Evolutionary conservation across 2,888 invertebrate genomes (phyloP).

Genomic region (Lasioglossum figueresi): DNA sequence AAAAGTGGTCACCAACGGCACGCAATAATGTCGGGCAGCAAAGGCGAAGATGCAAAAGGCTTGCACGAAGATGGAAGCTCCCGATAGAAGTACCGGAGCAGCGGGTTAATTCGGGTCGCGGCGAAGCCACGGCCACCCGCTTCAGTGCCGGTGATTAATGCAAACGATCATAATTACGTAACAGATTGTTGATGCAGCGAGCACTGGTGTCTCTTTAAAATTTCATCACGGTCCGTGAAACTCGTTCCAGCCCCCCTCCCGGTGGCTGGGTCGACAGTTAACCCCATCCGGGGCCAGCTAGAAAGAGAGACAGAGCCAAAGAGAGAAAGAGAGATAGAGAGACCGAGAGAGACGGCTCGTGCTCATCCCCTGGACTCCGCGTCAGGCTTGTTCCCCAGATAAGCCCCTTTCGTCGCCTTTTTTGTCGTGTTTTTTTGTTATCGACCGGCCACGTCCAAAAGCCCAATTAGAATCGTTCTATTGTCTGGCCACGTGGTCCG

Average conservation of each 20-base stretch:
- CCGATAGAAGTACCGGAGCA: not conserved
- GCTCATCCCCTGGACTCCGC: conserved; percentile 60
- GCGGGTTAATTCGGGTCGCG: conserved; percentile 16
- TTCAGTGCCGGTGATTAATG: conserved; percentile 47
- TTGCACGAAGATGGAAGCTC: not conserved
- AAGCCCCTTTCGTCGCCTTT: conserved; percentile 76
- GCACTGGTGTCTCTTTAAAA: conserved; percentile 71
- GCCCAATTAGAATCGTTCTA: conserved; percentile 83
- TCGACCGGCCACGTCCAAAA: conserved; percentile 75
- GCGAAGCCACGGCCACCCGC: conserved; percentile 6
- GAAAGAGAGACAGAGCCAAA: conserved; percentile 24
- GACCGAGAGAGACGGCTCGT: conserved; percentile 41
- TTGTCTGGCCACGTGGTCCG: conserved; percentile 83
- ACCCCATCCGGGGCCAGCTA: conserved; percentile 67
- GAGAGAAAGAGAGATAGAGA: not conserved
- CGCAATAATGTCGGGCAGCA: not conserved
- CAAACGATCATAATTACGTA: conserved; percentile 57
- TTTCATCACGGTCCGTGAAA: conserved; percentile 72
- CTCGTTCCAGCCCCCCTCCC: conserved; percentile 45
- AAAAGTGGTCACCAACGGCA: not conserved
- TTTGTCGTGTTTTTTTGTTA: conserved; percentile 77
- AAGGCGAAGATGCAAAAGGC: not conserved
- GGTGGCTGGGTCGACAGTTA: conserved; percentile 65
- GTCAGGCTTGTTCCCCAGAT: conserved; percentile 62
- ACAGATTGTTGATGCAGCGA: conserved; percentile 58